Evolutionary conservation across 2,888 invertebrate genomes (phyloP).

Genomic region (Cephus pulcher): DNA sequence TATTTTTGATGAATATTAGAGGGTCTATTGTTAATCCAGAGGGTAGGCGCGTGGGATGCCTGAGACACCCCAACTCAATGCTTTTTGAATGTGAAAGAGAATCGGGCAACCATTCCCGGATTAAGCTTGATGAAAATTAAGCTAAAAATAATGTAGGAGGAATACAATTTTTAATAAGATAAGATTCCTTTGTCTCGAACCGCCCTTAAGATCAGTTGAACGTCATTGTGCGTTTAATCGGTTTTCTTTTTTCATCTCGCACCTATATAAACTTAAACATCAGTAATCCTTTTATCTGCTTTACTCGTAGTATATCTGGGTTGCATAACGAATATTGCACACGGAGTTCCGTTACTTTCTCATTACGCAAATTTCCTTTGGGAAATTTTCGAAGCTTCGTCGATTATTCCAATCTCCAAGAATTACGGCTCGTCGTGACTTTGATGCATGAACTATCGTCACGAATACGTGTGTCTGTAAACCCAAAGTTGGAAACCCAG

Average conservation of each 20-base stretch:
- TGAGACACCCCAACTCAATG: too few species aligned
- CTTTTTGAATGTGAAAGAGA: too few species aligned
- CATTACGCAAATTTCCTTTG: neutral
- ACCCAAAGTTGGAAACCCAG: neutral
- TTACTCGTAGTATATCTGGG: neutral
- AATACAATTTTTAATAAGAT: neutral
- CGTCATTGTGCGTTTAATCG: neutral
- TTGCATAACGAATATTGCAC: neutral
- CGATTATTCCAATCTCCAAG: neutral
- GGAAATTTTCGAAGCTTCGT: neutral
- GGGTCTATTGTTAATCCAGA: neutral
- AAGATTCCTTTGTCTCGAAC: neutral
- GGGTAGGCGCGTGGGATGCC: too few species aligned
- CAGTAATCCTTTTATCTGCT: neutral
- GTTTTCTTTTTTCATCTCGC: neutral
- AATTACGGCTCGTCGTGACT: neutral
- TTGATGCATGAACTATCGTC: neutral
- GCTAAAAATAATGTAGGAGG: neutral
- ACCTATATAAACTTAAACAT: neutral
- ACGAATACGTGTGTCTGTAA: neutral
- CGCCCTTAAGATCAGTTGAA: neutral
- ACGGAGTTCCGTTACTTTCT: too few species aligned
- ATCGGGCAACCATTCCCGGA: too few species aligned
- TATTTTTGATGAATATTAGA: neutral
- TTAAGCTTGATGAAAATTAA: neutral